These are phyloP conservation scores for Macrobrachium nipponense DNA, from an alignment of 1,140 invertebrate species.

Conservation along the genomic window DNA sequence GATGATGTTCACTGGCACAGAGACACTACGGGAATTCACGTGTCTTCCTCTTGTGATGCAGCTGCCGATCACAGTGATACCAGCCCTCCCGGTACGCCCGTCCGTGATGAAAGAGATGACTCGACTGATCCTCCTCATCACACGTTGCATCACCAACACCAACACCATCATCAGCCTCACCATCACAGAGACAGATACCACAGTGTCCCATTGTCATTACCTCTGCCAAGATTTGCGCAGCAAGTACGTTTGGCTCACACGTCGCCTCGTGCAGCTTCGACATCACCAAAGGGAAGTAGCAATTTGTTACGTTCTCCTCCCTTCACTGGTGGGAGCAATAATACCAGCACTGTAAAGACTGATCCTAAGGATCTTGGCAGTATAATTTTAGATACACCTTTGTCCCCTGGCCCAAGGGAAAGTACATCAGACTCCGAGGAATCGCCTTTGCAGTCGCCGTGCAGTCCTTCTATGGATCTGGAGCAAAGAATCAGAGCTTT, in stretches of 20 bases:
- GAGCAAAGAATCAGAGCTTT: conserved; percentile 89
- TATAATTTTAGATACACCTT: conserved; percentile 54
- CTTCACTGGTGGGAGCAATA: conserved; percentile 50
- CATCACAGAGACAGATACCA: conserved; percentile 53
- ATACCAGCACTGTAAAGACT: conserved; percentile 13
- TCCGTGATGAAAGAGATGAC: conserved; percentile 62
- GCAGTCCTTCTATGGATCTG: conserved; percentile 69
- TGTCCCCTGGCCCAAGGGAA: conserved; percentile 62
- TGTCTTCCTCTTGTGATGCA: conserved; percentile 57
- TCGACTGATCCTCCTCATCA: conserved; percentile 50
- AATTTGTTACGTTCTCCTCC: conserved; percentile 52
- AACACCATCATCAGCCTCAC: conserved; percentile 55
- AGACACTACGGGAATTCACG: conserved; percentile 28
- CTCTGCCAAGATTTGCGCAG: conserved; percentile 86
- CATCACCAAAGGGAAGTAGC: conserved; percentile 63
- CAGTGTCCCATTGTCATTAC: conserved; percentile 77
- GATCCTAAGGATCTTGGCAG: conserved; percentile 37
- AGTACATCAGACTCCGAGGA: conserved; percentile 64
- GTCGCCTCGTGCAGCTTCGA: conserved; percentile 62
- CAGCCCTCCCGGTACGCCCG: conserved; percentile 62
- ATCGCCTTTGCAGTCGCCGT: conserved; percentile 65
- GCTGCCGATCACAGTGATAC: conserved; percentile 59
- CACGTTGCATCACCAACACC: conserved; percentile 59
- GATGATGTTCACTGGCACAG: conserved; percentile 53
- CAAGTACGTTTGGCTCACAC: conserved; percentile 71